Percentiles rank a stretch among this genome's conserved stretches.
These are phyloP conservation scores for Varanus komodoensis DNA, from an alignment of 2,113 vertebrate genomes.

Conservation along the genomic window DNA sequence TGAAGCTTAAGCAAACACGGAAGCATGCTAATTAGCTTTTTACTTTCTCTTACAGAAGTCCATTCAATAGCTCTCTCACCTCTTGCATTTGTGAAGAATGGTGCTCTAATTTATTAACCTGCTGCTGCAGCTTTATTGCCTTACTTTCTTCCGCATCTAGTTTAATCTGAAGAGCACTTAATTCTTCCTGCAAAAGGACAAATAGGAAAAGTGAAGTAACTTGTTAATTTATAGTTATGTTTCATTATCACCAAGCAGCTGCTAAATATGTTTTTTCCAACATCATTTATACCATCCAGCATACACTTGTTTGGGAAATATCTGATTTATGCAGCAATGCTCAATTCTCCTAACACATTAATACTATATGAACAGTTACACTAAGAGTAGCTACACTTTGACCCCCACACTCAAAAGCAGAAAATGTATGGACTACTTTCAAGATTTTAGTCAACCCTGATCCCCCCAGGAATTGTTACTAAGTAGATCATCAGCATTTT, in stretches of 20 bases:
- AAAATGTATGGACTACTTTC: neutral
- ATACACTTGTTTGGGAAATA: neutral
- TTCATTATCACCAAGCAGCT: neutral
- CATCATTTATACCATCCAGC: neutral
- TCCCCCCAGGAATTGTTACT: neutral
- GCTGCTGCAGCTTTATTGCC: constrained; percentile 87
- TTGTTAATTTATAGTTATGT: constrained; percentile 41
- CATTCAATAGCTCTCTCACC: constrained; percentile 63
- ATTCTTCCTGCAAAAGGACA: constrained; percentile 83
- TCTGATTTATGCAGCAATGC: neutral
- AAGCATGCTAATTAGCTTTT: neutral
- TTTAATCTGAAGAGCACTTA: constrained; percentile 81
- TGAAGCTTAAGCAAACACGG: neutral
- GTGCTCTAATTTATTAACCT: constrained; percentile 89
- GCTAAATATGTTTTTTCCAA: constrained; percentile 24
- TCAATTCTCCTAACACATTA: neutral
- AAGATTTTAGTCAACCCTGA: neutral
- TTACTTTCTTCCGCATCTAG: constrained; percentile 89
- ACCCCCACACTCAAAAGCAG: neutral
- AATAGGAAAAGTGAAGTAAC: constrained; percentile 46
- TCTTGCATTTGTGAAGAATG: constrained; percentile 82
- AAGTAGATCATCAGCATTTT: neutral
- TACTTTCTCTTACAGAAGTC: neutral
- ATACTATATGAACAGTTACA: neutral
- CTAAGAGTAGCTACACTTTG: neutral